These are phyloP conservation scores for Callimorpha dominula DNA, from an alignment of 2,888 invertebrate genomes.

Conservation along the genomic window DNA sequence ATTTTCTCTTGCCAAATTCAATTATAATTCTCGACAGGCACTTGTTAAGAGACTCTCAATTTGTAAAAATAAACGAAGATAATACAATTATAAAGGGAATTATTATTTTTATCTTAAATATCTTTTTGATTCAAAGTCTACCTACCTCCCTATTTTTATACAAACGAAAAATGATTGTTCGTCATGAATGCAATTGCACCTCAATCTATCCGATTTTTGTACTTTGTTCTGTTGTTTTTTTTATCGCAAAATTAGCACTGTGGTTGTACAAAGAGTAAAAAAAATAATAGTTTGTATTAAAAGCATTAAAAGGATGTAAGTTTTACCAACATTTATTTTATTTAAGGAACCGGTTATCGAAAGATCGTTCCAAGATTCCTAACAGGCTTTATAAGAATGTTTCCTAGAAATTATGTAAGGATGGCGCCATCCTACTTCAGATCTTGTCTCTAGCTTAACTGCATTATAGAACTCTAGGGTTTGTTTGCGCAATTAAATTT, in stretches of 20 bases:
- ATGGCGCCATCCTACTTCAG: slow-evolving; percentile 1
- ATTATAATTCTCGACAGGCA: neutral
- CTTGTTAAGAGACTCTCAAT: neutral
- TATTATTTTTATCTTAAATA: too few species aligned
- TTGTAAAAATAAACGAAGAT: too few species aligned
- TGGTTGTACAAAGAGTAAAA: neutral
- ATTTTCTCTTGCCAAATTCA: too few species aligned
- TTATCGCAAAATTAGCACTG: neutral
- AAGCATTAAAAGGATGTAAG: neutral
- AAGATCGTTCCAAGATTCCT: slow-evolving; percentile 3
- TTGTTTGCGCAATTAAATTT: neutral
- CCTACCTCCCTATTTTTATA: too few species aligned
- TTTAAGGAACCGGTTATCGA: slow-evolving; percentile 6
- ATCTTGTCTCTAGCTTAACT: neutral
- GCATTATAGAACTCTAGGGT: neutral
- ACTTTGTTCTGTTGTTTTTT: neutral
- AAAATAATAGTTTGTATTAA: neutral
- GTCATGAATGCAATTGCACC: too few species aligned
- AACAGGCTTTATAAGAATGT: slow-evolving; percentile 1
- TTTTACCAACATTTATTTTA: neutral
- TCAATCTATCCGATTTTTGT: neutral
- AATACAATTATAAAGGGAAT: too few species aligned
- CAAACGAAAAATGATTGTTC: too few species aligned
- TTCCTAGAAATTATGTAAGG: slow-evolving; percentile 11
- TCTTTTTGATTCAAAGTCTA: too few species aligned